Evolutionary conservation across 2,888 invertebrate genomes (phyloP).

Genomic region (Perdita meconis): DNA sequence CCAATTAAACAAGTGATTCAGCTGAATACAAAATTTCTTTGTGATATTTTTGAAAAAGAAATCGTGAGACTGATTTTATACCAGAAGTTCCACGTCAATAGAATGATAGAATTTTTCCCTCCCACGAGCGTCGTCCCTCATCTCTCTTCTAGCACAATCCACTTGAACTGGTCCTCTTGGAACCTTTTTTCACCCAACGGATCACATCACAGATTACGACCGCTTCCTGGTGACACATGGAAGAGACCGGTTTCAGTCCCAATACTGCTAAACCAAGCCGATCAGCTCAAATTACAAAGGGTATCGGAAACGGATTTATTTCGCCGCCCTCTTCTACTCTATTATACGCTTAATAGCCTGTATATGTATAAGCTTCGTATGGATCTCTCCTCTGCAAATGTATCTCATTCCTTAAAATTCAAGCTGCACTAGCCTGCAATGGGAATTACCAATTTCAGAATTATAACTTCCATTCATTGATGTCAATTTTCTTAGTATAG

Average conservation of each 20-base stretch:
- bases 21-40: no score
- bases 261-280: slow-evolving; percentile 77
- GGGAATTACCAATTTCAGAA: no score
- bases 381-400: slow-evolving; percentile 4
- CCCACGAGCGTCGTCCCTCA: slow-evolving; percentile 56
- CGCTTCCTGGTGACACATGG: slow-evolving; percentile 66
- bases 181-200: slow-evolving; percentile 59
- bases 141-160: slow-evolving; percentile 64
- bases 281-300: slow-evolving; percentile 84
- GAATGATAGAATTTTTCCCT: slow-evolving; percentile 19
- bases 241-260: slow-evolving; percentile 58
- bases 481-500: no score
- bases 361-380: slow-evolving; percentile 40
- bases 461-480: no score
- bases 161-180: slow-evolving; percentile 62
- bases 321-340: slow-evolving; percentile 67
- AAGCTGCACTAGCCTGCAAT: no score
- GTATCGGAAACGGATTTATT: slow-evolving; percentile 83
- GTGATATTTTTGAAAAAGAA: background rate
- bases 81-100: slow-evolving; percentile 16
- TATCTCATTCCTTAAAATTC: slow-evolving; percentile 1
- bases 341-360: slow-evolving; percentile 63
- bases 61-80: background rate
- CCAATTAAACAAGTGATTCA: no score
- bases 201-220: slow-evolving; percentile 68